These are phyloP conservation scores for Calameuta idolon DNA, from an alignment of 2,888 invertebrate species.

Conservation along the genomic window DNA sequence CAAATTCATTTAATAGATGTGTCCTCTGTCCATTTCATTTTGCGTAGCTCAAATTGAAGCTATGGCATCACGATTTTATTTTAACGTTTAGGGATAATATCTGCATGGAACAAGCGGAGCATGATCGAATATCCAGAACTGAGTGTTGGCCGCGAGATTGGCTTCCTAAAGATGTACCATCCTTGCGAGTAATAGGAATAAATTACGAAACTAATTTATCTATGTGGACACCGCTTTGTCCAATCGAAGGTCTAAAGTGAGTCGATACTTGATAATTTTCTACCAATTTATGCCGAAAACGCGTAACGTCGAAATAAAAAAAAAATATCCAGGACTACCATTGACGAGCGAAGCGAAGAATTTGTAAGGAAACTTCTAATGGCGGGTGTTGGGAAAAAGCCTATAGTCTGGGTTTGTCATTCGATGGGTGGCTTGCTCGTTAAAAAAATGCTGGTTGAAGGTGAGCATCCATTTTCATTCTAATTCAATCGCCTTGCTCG, in stretches of 20 bases:
- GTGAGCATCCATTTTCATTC: conserved; percentile 51
- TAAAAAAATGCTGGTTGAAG: conserved; percentile 83
- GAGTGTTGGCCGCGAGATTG: conserved; percentile 96
- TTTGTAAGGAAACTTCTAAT: conserved; percentile 76
- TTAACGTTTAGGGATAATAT: conserved; percentile 44
- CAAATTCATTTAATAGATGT: background rate
- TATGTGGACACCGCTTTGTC: conserved; percentile 83
- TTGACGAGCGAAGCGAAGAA: conserved; percentile 77
- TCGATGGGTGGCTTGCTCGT: conserved; percentile 96
- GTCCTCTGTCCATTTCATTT: background rate
- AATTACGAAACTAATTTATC: conserved; percentile 90
- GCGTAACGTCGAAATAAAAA: background rate
- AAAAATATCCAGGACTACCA: conserved; percentile 63
- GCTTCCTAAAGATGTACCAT: conserved; percentile 84
- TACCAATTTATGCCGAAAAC: background rate
- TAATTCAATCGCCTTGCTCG: background rate
- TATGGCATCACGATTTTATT: background rate
- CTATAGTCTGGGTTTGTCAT: conserved; percentile 92
- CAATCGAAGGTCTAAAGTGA: conserved; percentile 69
- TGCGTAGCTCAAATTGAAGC: background rate
- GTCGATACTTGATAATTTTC: conserved; percentile 6
- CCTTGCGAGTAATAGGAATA: conserved; percentile 83
- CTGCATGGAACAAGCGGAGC: conserved; percentile 44
- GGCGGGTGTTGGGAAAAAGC: conserved; percentile 85
- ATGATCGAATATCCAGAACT: conserved; percentile 69